Percentiles rank a stretch among this genome's conserved stretches.
These are phyloP conservation scores for Nymphalis polychloros DNA, from an alignment of 2,888 invertebrate genomes.

Conservation along the genomic window DNA sequence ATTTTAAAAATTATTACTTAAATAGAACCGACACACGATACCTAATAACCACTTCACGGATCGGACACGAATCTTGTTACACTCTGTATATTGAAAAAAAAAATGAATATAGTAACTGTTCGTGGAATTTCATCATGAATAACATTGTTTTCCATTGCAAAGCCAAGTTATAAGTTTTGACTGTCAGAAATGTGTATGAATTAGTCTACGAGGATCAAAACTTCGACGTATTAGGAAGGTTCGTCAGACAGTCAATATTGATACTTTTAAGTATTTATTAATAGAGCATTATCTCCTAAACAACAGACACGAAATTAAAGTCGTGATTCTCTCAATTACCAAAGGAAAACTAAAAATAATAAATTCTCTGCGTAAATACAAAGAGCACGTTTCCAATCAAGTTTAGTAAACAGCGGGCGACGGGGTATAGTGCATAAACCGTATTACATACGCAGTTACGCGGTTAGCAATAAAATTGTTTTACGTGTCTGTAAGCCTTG, in stretches of 20 bases:
- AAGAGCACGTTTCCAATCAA: conserved; percentile 78
- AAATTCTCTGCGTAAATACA: conserved; percentile 69
- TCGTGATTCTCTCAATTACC: conserved; percentile 36
- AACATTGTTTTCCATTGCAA: too few relatives aligned
- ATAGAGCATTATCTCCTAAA: background rate
- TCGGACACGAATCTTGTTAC: too few relatives aligned
- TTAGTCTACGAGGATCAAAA: background rate
- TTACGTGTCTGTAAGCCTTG: conserved; percentile 65
- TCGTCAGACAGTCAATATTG: conserved; percentile 1
- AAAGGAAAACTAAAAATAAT: conserved; percentile 52
- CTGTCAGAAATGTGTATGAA: too few relatives aligned
- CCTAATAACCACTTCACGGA: too few relatives aligned
- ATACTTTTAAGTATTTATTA: background rate
- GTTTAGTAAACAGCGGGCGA: conserved; percentile 62
- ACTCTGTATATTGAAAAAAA: too few relatives aligned
- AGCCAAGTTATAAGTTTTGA: too few relatives aligned
- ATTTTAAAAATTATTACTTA: too few relatives aligned
- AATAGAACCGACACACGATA: too few relatives aligned
- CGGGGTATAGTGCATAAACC: conserved; percentile 53
- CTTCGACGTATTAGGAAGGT: background rate
- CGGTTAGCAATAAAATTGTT: conserved; percentile 71
- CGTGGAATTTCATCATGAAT: too few relatives aligned
- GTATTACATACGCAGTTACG: conserved; percentile 53
- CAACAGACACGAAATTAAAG: conserved; percentile 44
- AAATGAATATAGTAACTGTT: too few relatives aligned